Evolutionary conservation across 2,888 invertebrate genomes (phyloP).

Genomic region (Macrophya alboannulata): DNA sequence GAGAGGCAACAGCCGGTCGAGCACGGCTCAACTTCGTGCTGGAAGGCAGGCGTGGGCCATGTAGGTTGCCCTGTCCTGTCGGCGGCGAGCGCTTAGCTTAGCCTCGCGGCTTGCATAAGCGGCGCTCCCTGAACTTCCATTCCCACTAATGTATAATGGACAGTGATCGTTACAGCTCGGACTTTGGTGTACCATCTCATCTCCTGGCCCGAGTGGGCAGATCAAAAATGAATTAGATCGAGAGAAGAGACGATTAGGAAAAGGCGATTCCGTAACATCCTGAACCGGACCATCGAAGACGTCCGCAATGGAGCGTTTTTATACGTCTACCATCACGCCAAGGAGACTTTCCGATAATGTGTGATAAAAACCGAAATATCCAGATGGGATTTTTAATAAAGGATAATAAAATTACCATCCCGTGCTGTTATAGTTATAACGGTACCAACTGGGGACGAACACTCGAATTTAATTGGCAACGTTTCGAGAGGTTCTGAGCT

Average conservation of each 20-base stretch:
- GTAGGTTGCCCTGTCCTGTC: conserved; percentile 59
- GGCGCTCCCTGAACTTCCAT: conserved; percentile 55
- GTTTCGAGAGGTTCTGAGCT: conserved; percentile 18
- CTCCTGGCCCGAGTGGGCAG: not conserved
- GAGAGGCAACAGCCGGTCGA: conserved; percentile 34
- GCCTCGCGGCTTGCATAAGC: conserved; percentile 49
- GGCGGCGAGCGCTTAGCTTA: conserved; percentile 50
- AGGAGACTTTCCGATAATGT: not conserved
- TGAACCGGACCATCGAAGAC: not conserved
- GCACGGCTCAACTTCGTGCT: conserved; percentile 32
- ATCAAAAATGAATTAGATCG: conserved; percentile 16
- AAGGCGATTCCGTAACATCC: not conserved
- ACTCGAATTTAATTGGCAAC: conserved; percentile 36
- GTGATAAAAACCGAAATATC: not conserved
- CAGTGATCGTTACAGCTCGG: conserved; percentile 35
- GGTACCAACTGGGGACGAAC: too few relatives aligned
- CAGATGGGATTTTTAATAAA: not conserved
- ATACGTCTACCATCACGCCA: not conserved
- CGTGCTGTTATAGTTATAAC: not conserved
- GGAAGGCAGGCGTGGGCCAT: conserved; percentile 60
- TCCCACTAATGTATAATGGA: conserved; percentile 40
- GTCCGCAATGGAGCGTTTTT: too few relatives aligned
- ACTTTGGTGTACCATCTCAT: conserved; percentile 26
- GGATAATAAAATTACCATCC: not conserved
- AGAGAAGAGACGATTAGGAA: conserved; percentile 6